A percentile compares a stretch with the other conserved stretches of the same genome.
Evolutionary conservation across 2,888 invertebrate genomes (phyloP).

Genomic region (Morinoia aosen): DNA sequence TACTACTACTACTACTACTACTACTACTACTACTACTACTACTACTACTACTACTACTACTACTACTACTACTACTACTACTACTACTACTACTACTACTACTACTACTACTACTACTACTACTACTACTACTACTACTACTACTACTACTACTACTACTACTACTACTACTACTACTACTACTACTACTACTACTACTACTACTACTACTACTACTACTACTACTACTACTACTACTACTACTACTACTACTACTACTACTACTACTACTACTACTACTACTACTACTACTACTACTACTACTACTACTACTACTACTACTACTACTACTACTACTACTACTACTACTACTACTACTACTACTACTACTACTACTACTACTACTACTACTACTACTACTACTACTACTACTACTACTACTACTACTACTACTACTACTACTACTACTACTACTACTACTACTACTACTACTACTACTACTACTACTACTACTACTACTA

Average conservation of each 20-base stretch:
- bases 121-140: not conserved
- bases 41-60: slow-evolving; percentile 8
- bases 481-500: slow-evolving; percentile 21
- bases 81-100: slow-evolving; percentile 21
- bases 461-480: slow-evolving; percentile 21
- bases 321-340: not conserved
- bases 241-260: slow-evolving; percentile 21
- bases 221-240: slow-evolving; percentile 8
- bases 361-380: slow-evolving; percentile 21
- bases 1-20: too few relatives aligned
- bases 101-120: slow-evolving; percentile 21
- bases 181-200: slow-evolving; percentile 21
- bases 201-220: slow-evolving; percentile 21
- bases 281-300: slow-evolving; percentile 14
- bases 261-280: not conserved
- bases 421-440: slow-evolving; percentile 15
- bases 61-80: not conserved
- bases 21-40: slow-evolving; percentile 21
- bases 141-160: slow-evolving; percentile 21
- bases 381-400: slow-evolving; percentile 21
- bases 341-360: slow-evolving; percentile 22
- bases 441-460: slow-evolving; percentile 15
- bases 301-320: slow-evolving; percentile 14
- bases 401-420: slow-evolving; percentile 21
- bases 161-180: slow-evolving; percentile 21